Base-by-base conservation (phyloP, 2,797 vertebrate genomes). In the Florisuga fusca region DNA sequence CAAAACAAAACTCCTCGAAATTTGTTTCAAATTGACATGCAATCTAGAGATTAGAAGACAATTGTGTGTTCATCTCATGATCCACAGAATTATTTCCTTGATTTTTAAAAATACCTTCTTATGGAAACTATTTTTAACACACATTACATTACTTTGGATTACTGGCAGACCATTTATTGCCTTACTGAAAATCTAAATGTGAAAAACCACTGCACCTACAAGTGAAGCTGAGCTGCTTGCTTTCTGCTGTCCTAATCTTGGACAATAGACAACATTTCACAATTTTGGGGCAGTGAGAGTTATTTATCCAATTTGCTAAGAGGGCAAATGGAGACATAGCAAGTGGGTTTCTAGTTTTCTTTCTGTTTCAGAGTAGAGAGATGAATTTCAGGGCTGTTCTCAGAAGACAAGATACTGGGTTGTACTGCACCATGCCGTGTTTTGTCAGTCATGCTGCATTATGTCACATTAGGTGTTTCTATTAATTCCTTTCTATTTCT, bases 381-480 rank as follows among this genome's bases (percentile, higher is more conserved):
- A 95, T 94, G 94, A 29, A 92, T 97, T 97, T 96, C 93, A 90
- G 94, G 29, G 59, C 50, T 93, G 76, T 80, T 95, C 95, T 96
- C 93, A 97, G 93, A 97, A 96, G 94, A 86, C 83, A 83, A 91
- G 91, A 84, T 95, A 74, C 29, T 90, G 93, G 59, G 68, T 74
- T 95, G 87, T 96, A 72, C 58, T 68, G 68, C 86, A 83, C 93
- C 92, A 93, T 82, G 78, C 91, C 93, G 90, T 85, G 90, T 97
- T 96, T 96, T 94, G 98, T 97, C 97, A 97, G 96, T 97, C 97
- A 97, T 78, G 89, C 94, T 54, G 86, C 80, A 93, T 98, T 97
- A 97, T 22, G 89, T 73, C 94, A 96, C 86, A 89, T 96, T 97
- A 97, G 89, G 83, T 90, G 83, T 85, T 96, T 89, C 94, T 97